Evolutionary conservation across 2,797 vertebrate genomes (phyloP).

Genomic region (Hybognathus amarus): DNA sequence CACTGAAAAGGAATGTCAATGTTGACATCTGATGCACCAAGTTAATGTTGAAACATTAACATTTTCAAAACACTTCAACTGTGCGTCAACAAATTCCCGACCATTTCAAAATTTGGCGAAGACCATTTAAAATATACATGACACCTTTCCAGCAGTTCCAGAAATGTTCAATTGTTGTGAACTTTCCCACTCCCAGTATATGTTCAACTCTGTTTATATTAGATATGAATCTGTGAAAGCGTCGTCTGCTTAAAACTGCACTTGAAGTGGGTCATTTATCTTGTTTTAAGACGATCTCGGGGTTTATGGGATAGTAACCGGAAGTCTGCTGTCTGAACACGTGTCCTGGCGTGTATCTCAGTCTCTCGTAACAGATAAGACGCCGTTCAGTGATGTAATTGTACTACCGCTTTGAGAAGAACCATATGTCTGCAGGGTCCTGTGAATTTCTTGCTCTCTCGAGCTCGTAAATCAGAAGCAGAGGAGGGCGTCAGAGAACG

Average conservation of each 20-base stretch:
- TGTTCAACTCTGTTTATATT: not conserved
- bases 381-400: slow-evolving; percentile 74
- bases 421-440: slow-evolving; percentile 66
- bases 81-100: too few relatives aligned
- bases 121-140: too few relatives aligned
- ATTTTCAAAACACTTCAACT: too few relatives aligned
- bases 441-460: slow-evolving; percentile 34
- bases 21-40: too few relatives aligned
- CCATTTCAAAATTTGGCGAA: too few relatives aligned
- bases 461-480: slow-evolving; percentile 51
- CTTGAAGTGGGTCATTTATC: slow-evolving; percentile 8
- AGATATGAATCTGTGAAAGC: slow-evolving; percentile 7
- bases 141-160: too few relatives aligned
- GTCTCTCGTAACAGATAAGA: slow-evolving; percentile 52
- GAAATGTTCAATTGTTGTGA: not conserved
- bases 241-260: slow-evolving; percentile 19
- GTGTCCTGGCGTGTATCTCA: not conserved
- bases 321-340: slow-evolving; percentile 38
- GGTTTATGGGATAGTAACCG: slow-evolving; percentile 21
- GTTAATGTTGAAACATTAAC: too few relatives aligned
- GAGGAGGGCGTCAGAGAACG: slow-evolving; percentile 9
- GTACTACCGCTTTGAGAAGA: slow-evolving; percentile 68
- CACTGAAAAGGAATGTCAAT: too few relatives aligned
- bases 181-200: too few relatives aligned
- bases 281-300: slow-evolving; percentile 27